Percentiles rank a stretch among this genome's conserved stretches.
Conservation (phyloP, 92 coral and sea anemone species). For the Blastomussa wellsi region DNA sequence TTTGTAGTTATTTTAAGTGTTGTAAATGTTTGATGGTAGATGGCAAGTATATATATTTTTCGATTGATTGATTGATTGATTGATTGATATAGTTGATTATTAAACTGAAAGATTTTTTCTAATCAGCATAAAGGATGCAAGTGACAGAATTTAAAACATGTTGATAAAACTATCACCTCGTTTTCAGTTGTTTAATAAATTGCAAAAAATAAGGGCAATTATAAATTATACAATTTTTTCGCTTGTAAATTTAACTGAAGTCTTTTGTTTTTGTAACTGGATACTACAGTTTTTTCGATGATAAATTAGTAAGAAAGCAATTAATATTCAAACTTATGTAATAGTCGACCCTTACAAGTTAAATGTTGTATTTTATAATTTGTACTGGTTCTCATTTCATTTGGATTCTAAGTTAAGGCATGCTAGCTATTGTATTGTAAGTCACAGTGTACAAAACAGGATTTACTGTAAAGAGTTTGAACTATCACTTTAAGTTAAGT, state of each 20-base stretch:
- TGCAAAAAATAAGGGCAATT: background rate
- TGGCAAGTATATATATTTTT: background rate
- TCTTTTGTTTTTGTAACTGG: background rate
- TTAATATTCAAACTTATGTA: background rate
- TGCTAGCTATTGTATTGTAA: background rate
- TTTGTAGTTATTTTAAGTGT: background rate
- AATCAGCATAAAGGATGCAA: background rate
- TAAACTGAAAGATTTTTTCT: background rate
- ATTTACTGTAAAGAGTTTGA: background rate
- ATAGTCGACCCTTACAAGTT: background rate
- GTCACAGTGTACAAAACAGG: background rate
- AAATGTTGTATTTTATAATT: background rate
- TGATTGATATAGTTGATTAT: background rate
- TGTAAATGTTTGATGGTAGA: background rate
- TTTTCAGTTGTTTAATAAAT: background rate
- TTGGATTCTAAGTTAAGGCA: background rate
- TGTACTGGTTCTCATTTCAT: background rate
- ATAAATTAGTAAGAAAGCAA: too few relatives aligned
- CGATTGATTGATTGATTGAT: background rate
- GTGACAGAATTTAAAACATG: background rate
- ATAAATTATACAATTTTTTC: background rate
- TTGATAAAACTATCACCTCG: background rate
- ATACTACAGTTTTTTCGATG: background rate
- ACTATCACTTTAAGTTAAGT: background rate
- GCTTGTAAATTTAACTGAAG: background rate